These are phyloP conservation scores for Dallia pectoralis DNA, from an alignment of 2,797 vertebrate genomes.

Conservation along the genomic window DNA sequence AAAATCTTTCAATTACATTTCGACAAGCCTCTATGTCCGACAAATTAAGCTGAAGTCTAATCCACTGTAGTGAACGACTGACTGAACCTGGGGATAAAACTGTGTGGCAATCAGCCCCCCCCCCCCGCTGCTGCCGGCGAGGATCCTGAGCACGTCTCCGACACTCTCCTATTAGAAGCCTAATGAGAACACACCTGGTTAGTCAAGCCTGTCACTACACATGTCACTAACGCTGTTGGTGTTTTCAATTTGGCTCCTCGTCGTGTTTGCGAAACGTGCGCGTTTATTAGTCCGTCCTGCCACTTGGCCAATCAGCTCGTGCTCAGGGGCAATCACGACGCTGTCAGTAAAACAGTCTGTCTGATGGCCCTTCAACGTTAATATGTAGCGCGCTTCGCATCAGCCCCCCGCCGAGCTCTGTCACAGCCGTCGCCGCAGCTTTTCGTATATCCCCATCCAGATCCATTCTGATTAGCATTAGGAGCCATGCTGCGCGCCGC, in stretches of 20 bases:
- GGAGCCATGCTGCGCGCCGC: constrained; percentile 23
- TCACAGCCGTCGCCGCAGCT: constrained; percentile 66
- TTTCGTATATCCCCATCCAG: constrained; percentile 61
- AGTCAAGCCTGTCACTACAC: constrained; percentile 66
- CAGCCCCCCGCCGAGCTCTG: constrained; percentile 63
- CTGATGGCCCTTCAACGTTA: constrained; percentile 69
- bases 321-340: constrained; percentile 67
- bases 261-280: not conserved
- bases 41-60: not conserved
- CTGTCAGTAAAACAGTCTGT: constrained; percentile 62
- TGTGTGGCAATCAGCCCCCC: not conserved
- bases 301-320: constrained; percentile 46
- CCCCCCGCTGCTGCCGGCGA: too few species aligned
- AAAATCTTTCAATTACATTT: too few species aligned
- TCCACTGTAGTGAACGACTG: constrained; percentile 19
- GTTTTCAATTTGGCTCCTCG: constrained; percentile 65
- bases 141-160: constrained; percentile 16
- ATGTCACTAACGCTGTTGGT: constrained; percentile 54
- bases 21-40: too few species aligned
- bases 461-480: constrained; percentile 73
- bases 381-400: constrained; percentile 69
- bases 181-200: constrained; percentile 56
- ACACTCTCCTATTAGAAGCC: constrained; percentile 59
- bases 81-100: not conserved
- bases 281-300: not conserved